Evolutionary conservation across 2,113 vertebrate genomes (phyloP).

Genomic region (Pomatorhinus ruficollis): DNA sequence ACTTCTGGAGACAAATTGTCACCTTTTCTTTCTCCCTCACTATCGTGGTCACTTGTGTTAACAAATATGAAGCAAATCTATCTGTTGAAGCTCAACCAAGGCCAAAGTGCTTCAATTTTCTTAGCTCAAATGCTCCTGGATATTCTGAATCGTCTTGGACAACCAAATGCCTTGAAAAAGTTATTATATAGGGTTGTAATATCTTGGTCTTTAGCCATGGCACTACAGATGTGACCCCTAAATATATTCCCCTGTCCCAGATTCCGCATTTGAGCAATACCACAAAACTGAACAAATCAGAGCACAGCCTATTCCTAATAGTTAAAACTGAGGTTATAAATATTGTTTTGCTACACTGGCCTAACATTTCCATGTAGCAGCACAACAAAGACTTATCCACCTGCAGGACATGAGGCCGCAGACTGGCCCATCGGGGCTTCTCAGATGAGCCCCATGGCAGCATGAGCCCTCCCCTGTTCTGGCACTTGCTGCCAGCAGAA

Average conservation of each 20-base stretch:
- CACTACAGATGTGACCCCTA: neutral
- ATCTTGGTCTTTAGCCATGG: neutral
- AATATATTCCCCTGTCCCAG: fast-evolving
- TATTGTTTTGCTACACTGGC: neutral
- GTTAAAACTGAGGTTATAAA: neutral
- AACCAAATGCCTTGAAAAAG: neutral
- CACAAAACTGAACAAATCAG: neutral
- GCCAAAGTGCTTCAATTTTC: slow-evolving; percentile 1
- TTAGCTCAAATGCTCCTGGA: neutral
- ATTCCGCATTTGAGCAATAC: neutral
- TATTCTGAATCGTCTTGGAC: neutral
- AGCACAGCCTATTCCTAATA: neutral
- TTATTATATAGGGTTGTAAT: neutral
- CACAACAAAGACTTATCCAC: neutral
- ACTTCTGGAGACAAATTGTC: slow-evolving; percentile 19
- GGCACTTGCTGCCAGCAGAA: neutral
- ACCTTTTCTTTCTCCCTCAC: neutral
- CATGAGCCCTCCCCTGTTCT: neutral
- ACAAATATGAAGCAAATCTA: slow-evolving; percentile 10
- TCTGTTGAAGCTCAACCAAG: neutral
- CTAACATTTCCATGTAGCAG: fast-evolving
- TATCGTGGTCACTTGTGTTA: neutral
- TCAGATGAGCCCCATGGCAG: neutral
- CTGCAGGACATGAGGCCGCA: fast-evolving
- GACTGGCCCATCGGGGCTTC: neutral